These are phyloP conservation scores for Gastrophysa polygoni DNA, from an alignment of 2,888 invertebrate genomes.

Conservation along the genomic window DNA sequence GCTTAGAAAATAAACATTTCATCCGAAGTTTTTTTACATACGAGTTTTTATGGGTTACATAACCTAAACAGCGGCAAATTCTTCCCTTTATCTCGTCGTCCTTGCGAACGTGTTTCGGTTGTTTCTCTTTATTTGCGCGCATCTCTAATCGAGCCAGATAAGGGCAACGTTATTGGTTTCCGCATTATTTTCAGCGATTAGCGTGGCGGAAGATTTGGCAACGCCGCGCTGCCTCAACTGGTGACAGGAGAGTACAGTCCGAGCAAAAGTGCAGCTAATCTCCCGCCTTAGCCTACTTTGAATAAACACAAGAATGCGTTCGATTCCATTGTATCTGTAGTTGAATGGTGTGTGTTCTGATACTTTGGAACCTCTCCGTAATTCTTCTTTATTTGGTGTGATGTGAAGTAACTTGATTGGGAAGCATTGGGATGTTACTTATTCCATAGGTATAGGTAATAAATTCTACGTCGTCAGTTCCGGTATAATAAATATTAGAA, in stretches of 20 bases:
- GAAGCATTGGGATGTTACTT: too few species aligned
- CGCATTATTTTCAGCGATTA: conserved; percentile 16
- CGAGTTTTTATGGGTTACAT: not conserved
- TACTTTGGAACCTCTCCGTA: not conserved
- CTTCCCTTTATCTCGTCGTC: conserved; percentile 1
- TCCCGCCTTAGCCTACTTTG: conserved; percentile 36
- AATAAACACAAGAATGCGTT: conserved; percentile 10
- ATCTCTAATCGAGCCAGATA: conserved; percentile 6
- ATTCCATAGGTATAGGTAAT: too few species aligned
- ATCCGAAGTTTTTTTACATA: not conserved
- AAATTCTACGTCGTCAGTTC: too few species aligned
- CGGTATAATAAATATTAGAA: conserved; percentile 29
- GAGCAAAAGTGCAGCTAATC: conserved; percentile 44
- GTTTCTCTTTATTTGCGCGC: conserved; percentile 1
- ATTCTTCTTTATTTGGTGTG: not conserved
- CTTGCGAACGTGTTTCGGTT: conserved; percentile 3
- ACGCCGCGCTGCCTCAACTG: conserved; percentile 46
- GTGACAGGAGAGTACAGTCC: conserved; percentile 50
- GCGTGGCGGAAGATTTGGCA: conserved; percentile 41
- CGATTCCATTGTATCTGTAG: not conserved
- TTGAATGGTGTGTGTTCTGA: not conserved
- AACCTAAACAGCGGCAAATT: not conserved
- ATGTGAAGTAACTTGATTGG: not conserved
- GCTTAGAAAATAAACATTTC: too few species aligned
- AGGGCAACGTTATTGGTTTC: conserved; percentile 14